These are phyloP conservation scores for Caenorhabditis sp. DNA, from an alignment of 2,888 invertebrate species.

Conservation along the genomic window DNA sequence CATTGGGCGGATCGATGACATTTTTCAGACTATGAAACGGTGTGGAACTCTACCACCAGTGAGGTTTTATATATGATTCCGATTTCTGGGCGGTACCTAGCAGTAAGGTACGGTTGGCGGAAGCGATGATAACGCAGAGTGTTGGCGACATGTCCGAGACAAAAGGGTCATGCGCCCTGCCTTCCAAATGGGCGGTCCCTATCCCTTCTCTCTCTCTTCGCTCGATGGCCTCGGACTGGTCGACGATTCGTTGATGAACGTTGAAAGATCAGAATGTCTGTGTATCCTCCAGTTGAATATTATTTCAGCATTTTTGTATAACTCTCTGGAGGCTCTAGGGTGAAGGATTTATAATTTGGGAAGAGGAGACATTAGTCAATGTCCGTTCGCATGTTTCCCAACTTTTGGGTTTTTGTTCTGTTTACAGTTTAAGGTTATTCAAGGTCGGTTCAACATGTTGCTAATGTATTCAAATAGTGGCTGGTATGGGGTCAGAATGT, in stretches of 20 bases:
- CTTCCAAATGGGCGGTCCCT: too few species aligned
- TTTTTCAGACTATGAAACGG: constrained; percentile 2
- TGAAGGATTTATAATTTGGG: too few species aligned
- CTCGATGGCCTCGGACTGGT: constrained; percentile 9
- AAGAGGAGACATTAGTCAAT: too few species aligned
- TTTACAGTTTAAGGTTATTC: too few species aligned
- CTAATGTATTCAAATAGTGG: too few species aligned
- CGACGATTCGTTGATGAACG: constrained; percentile 31
- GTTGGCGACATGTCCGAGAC: constrained; percentile 52
- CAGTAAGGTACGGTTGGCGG: constrained; percentile 45
- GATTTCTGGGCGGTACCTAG: constrained; percentile 32
- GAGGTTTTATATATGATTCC: constrained; percentile 19
- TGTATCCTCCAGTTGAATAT: constrained; percentile 1
- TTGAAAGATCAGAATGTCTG: constrained; percentile 44
- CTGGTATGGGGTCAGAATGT: too few species aligned
- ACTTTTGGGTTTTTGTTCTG: too few species aligned
- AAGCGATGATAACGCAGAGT: not conserved
- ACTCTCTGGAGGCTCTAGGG: constrained; percentile 42
- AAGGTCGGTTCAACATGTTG: too few species aligned
- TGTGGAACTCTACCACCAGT: constrained; percentile 9
- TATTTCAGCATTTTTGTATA: constrained; percentile 40
- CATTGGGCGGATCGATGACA: constrained; percentile 49
- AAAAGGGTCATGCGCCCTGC: constrained; percentile 48
- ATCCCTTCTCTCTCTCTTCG: too few species aligned
- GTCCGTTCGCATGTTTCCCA: too few species aligned